A percentile compares a stretch with the other conserved stretches of the same genome.
Evolutionary conservation across 2,113 vertebrate genomes (phyloP).

Genomic region (Gopherus flavomarginatus): DNA sequence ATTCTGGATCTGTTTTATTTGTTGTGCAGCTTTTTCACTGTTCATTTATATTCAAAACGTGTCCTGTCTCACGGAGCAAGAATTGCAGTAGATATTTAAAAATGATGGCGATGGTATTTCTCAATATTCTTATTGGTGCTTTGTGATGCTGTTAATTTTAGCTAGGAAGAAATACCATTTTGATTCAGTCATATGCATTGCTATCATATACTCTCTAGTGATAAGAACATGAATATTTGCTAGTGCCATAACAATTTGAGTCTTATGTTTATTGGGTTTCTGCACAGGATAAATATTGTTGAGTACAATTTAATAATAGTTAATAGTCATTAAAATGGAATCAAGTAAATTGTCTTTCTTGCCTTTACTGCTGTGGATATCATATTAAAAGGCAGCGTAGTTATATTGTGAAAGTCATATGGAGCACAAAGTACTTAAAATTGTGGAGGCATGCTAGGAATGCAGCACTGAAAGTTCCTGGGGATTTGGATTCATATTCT

Average conservation of each 20-base stretch:
- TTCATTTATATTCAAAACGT: neutral
- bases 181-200: neutral
- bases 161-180: neutral
- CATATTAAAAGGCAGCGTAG: neutral
- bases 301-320: neutral
- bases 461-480: neutral
- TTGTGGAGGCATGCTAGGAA: neutral
- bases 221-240: slow-evolving; percentile 16
- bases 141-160: neutral
- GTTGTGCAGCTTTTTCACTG: too few species aligned
- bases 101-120: neutral
- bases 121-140: neutral
- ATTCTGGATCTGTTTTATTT: neutral
- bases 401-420: neutral
- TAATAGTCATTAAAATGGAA: neutral
- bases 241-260: neutral
- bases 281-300: neutral
- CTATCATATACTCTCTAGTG: neutral
- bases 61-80: neutral
- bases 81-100: neutral
- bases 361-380: neutral
- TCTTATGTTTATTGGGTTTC: neutral
- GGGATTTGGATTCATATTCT: slow-evolving; percentile 14
- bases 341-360: neutral
- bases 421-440: slow-evolving; percentile 10